Evolutionary conservation across 1,140 invertebrate genomes (phyloP).

Genomic region (Achatina immaculata): DNA sequence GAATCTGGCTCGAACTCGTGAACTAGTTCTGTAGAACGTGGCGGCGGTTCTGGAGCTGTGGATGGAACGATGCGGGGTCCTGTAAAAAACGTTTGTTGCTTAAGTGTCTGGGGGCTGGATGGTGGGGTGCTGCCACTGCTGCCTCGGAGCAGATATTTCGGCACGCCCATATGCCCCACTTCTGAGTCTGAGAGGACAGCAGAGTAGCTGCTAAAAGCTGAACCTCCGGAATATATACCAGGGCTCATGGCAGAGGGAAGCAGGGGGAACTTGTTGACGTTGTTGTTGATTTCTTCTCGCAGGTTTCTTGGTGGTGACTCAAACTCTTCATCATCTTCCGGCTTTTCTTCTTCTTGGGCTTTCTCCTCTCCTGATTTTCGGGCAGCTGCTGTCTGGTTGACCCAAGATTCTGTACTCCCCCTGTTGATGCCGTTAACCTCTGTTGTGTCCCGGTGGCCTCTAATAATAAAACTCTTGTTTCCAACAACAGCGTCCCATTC

Average conservation of each 20-base stretch:
- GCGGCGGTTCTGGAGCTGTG: background rate
- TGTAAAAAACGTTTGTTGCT: background rate
- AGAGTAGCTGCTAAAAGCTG: background rate
- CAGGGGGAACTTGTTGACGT: background rate
- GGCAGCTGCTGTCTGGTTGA: background rate
- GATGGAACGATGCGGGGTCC: background rate
- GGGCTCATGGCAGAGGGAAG: background rate
- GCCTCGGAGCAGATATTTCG: background rate
- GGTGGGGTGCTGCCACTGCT: background rate
- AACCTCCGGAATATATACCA: background rate
- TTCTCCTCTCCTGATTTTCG: background rate
- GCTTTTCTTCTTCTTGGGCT: background rate
- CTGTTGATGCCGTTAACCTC: background rate
- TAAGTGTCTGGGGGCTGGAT: background rate
- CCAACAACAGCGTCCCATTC: background rate
- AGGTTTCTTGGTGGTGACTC: slow-evolving; percentile 29
- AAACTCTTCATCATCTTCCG: slow-evolving; percentile 12
- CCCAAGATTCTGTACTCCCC: background rate
- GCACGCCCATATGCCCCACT: background rate
- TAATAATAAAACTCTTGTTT: background rate
- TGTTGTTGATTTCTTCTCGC: slow-evolving; percentile 36
- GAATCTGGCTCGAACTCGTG: background rate
- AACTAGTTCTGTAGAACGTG: background rate
- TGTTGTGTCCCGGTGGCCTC: background rate
- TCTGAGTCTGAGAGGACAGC: background rate